Base-by-base conservation (phyloP, 2,888 invertebrate genomes). In the Laothoe populi region DNA sequence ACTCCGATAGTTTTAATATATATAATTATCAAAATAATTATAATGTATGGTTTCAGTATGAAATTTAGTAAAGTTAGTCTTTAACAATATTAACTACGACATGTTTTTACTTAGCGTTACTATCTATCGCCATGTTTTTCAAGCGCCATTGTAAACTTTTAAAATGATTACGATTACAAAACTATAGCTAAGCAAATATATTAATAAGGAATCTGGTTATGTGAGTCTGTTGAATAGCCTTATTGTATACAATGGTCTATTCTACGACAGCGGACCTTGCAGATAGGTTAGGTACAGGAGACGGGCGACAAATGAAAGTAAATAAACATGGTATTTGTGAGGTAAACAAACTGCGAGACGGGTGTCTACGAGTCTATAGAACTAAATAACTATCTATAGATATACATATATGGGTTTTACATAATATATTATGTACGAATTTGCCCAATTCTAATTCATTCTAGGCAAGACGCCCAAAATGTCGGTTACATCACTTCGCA, bases 271-370 rank as follows among this genome's bases (percentile, higher is more conserved):
- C 65, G 63, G 58, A 62, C 63, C 72, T 73, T 75, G 66, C 69
- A 71, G 73, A 77, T 82, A 78, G 81, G 83, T 82, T 82, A 72
- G 60, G 65, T n/a, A n/a, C n/a, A 61, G 70, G 68, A 70, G 68
- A 64, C 74, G 66, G 64, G 61, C 70, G 66, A 74, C 79, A 70
- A 89, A 90, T 78, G 87, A 88, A 90, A 90, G 88, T 90, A 90
- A 90, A 90, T 88, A 90, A 90, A 89, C 86, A 84, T 78, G 77
- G 72, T 84, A 82, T 82, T 86, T 82, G 80, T 79, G 83, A 84
- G 87, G 88, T 88, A 90, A 90, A 88, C 87, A 88, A 85, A 87
- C 88, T 83, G 75, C 64, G 63, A 70, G 78, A 86, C 86, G 79
- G 79, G 85, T 83, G 85, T 82, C 76, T 78, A 78, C 76, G 74